Percentiles rank a stretch among this genome's conserved stretches.
Evolutionary conservation across 2,797 vertebrate species (phyloP).

Genomic region (Nyctibius grandis): DNA sequence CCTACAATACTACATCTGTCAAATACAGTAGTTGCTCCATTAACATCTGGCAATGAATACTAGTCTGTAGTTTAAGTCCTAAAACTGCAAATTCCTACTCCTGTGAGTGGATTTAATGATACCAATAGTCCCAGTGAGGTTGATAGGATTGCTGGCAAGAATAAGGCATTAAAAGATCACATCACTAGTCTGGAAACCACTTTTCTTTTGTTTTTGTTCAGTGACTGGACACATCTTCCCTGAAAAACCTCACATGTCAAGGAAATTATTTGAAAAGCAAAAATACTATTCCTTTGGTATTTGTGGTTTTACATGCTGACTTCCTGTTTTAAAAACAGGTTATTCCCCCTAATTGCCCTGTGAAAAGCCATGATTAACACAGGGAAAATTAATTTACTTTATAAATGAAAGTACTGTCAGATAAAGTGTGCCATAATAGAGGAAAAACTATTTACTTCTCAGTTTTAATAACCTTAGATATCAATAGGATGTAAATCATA

Average conservation of each 20-base stretch:
- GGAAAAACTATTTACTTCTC: neutral
- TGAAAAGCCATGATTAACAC: conserved; percentile 6
- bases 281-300: conserved; percentile 22
- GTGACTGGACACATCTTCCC: neutral
- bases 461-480: conserved; percentile 11
- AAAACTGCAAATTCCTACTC: neutral
- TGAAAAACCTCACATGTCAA: neutral
- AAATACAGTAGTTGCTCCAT: neutral
- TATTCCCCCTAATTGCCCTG: neutral
- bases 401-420: conserved; percentile 9
- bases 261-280: conserved; percentile 6
- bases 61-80: neutral
- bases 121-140: conserved; percentile 1
- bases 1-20: neutral
- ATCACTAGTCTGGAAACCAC: neutral
- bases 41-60: neutral
- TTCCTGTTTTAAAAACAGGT: neutral
- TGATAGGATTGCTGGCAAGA: neutral
- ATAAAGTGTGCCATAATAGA: neutral
- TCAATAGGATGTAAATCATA: neutral
- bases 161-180: conserved; percentile 12
- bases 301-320: neutral
- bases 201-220: conserved; percentile 10
- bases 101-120: neutral
- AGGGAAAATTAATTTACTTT: neutral